Percentiles rank a stretch among this genome's conserved stretches.
These are phyloP conservation scores for Chroicocephalus ridibundus DNA, from an alignment of 2,113 vertebrate genomes.

Conservation along the genomic window DNA sequence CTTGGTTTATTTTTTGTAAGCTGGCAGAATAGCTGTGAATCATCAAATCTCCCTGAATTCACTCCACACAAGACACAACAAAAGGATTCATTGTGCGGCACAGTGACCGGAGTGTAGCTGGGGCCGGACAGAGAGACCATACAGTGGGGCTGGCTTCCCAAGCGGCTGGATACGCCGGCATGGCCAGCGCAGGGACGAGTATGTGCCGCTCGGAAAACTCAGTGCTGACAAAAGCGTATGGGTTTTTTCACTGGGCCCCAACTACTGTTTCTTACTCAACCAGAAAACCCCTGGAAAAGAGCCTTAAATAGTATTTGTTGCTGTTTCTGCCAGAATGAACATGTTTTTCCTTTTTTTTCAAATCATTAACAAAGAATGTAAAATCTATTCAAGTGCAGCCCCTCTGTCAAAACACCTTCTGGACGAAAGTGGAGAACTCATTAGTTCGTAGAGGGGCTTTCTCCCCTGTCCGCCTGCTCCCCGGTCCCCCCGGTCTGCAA, in stretches of 20 bases:
- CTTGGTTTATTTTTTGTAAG: not conserved
- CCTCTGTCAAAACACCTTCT: not conserved
- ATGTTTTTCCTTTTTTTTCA: not conserved
- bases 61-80: not conserved
- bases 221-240: accelerated
- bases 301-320: not conserved
- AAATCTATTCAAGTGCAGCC: not conserved
- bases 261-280: not conserved
- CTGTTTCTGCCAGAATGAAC: not conserved
- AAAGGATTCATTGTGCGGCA: constrained; percentile 19
- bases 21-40: constrained; percentile 33
- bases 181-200: accelerated
- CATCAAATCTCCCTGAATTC: constrained; percentile 24
- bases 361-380: not conserved
- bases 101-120: not conserved
- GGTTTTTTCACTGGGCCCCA: not conserved
- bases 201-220: accelerated
- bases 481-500: not conserved
- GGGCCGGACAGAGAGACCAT: not conserved
- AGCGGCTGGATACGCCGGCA: not conserved
- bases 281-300: not conserved
- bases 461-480: not conserved
- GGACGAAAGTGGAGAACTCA: not conserved
- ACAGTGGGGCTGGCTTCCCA: not conserved
- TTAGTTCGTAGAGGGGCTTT: not conserved